Base-by-base conservation (phyloP, 2,888 invertebrate species). In the Coremacera marginata region DNA sequence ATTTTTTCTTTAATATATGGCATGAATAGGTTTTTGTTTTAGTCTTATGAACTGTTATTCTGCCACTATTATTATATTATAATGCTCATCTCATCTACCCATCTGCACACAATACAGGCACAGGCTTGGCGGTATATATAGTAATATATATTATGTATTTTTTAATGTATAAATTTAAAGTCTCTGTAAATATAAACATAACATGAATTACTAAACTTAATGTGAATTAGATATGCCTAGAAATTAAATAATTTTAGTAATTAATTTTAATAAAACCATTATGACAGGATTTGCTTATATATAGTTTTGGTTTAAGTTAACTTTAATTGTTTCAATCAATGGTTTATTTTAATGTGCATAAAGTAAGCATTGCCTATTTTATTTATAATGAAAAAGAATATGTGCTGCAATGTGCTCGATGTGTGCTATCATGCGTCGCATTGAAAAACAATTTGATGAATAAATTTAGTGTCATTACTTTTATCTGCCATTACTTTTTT, bases 101-200 rank as follows among this genome's bases (percentile, higher is more conserved):
- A 51, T 68, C 11, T 49, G 51, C 25, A 25, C 19, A 25, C 14
- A 27, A n/a, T 63, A 63, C 11, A n/a, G 22, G 16, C 22, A 62
- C 62, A 62, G 27, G 22, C 27, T 62, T 62, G 31, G 27, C 60
- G 11, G 52, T 51, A 52, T 51, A 52, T 27, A 65, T 49, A 52
- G 52, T 31, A 8, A 65, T 51, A 51, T 7, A 31, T 63, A 73
- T 51, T 34, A 67, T 34, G 37, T 44, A 68, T 49, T 51, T 49
- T 68, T n/a, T 49, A 49, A 68, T 68, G 68, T 68, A 68, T 27
- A 68, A 68, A 68, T 25, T 68, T 49, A 68, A 68, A 63, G 63
- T 49, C 51, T 25, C 25, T 68, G 68, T 68, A 51, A 51, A 73
- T 65, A 67, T 55, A 51, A 63, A 73, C 44, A 57, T 55, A 52